A percentile compares a stretch with the other conserved stretches of the same genome.
Evolutionary conservation across 2,888 invertebrate species (phyloP).

Genomic region (Parnassius orleans): DNA sequence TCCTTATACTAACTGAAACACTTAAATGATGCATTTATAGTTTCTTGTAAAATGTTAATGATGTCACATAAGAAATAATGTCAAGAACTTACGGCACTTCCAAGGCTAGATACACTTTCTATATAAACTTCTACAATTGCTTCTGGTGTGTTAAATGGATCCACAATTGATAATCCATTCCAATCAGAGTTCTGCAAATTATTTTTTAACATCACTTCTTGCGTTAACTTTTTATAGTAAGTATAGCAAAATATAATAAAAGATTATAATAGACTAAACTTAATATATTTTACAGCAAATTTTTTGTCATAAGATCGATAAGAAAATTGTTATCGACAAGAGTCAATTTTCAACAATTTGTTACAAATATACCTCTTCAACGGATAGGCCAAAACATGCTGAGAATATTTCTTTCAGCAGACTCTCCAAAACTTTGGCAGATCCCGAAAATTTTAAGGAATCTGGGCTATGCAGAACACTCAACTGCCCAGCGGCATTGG

Average conservation of each 20-base stretch:
- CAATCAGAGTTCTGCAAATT: conserved; percentile 82
- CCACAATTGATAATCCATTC: conserved; percentile 84
- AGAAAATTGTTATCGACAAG: too few species aligned
- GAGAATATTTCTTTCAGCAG: conserved; percentile 85
- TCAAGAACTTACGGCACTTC: conserved; percentile 56
- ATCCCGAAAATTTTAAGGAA: conserved; percentile 85
- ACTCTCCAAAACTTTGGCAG: conserved; percentile 82
- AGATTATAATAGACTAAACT: too few species aligned
- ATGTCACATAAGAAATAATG: too few species aligned
- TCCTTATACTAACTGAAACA: not conserved
- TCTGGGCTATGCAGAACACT: conserved; percentile 85
- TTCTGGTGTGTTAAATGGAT: conserved; percentile 88
- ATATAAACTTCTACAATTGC: conserved; percentile 85
- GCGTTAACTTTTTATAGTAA: not conserved
- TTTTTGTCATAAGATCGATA: too few species aligned
- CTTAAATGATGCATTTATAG: not conserved
- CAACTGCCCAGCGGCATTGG: conserved; percentile 84
- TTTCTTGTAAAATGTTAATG: too few species aligned
- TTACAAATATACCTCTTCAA: conserved; percentile 73
- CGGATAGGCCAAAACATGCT: conserved; percentile 86
- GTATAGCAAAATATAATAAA: too few species aligned
- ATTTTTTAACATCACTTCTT: conserved; percentile 9
- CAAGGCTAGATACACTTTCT: conserved; percentile 83
- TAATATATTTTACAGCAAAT: too few species aligned
- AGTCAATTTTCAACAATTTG: too few species aligned